Evolutionary conservation across 2,888 invertebrate genomes (phyloP).

Genomic region (Shargacucullia verbasci): DNA sequence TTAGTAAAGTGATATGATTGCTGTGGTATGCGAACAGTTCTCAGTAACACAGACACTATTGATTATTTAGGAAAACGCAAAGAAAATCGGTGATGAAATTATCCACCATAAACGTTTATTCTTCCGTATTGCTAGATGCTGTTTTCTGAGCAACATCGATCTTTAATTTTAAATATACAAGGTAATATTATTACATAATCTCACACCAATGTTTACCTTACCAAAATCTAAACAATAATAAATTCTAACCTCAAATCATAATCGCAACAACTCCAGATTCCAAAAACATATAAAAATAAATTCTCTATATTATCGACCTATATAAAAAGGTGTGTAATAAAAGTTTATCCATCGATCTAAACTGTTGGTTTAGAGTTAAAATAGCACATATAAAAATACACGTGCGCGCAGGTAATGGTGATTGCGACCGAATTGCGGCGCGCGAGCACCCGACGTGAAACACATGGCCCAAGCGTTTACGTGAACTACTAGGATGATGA

Average conservation of each 20-base stretch:
- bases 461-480: slow-evolving; percentile 79
- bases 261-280: slow-evolving; percentile 31
- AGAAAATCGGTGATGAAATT: too few species aligned
- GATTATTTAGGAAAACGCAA: too few species aligned
- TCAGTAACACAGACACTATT: too few species aligned
- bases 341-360: slow-evolving; percentile 62
- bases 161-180: too few species aligned
- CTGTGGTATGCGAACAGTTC: too few species aligned
- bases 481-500: slow-evolving; percentile 23
- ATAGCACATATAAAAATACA: slow-evolving; percentile 81
- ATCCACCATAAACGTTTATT: too few species aligned
- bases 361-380: slow-evolving; percentile 61
- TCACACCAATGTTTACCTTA: slow-evolving; percentile 4
- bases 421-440: slow-evolving; percentile 80
- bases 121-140: too few species aligned
- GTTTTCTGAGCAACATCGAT: too few species aligned
- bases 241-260: slow-evolving; percentile 21
- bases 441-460: slow-evolving; percentile 76
- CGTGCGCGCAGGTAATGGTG: slow-evolving; percentile 80
- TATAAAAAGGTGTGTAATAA: slow-evolving; percentile 62
- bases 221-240: slow-evolving; percentile 19
- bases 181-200: too few species aligned
- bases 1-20: too few species aligned
- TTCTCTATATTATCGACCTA: slow-evolving; percentile 48
- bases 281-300: slow-evolving; percentile 50